phyloP scores from a whole-genome alignment of 1,140 invertebrate genomes.

The Cepaea nemoralis region DNA sequence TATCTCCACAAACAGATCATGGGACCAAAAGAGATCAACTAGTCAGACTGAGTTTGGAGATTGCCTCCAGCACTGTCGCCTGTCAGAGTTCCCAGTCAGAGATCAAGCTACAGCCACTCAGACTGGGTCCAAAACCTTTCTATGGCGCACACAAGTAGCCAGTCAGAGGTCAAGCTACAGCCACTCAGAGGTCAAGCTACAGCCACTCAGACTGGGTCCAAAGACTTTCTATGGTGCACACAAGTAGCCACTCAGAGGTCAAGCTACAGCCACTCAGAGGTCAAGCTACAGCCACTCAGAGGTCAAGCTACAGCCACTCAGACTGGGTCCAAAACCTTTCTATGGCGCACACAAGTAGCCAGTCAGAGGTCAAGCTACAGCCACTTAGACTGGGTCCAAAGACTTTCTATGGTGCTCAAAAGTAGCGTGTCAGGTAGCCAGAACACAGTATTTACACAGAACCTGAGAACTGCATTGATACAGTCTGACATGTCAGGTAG shows the following conservation, averaged over 20 bases:
- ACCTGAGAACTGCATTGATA: no score
- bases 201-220: conserved; percentile 62
- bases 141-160: conserved; percentile 45
- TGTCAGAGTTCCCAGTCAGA: conserved; percentile 27
- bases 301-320: conserved; percentile 60
- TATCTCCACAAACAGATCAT: conserved; percentile 28
- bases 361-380: conserved; percentile 49
- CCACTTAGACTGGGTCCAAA: conserved; percentile 63
- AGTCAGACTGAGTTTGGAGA: conserved; percentile 59
- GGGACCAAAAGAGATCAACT: conserved; percentile 32
- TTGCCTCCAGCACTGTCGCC: conserved; percentile 41
- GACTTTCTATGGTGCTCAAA: conserved; percentile 41
- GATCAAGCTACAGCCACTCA: conserved; percentile 51
- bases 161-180: no score
- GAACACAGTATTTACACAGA: no score
- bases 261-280: conserved; percentile 53
- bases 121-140: conserved; percentile 68
- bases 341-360: conserved; percentile 52
- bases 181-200: conserved; percentile 42
- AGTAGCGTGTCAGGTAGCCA: conserved; percentile 24
- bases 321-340: conserved; percentile 54
- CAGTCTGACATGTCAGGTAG: no score
- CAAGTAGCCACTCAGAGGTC: conserved; percentile 30
- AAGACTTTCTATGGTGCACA: conserved; percentile 50
- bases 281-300: conserved; percentile 54